A percentile compares a stretch with the other conserved stretches of the same genome.
Conservation (phyloP, 2,888 invertebrate genomes). For the Mantis religiosa region DNA sequence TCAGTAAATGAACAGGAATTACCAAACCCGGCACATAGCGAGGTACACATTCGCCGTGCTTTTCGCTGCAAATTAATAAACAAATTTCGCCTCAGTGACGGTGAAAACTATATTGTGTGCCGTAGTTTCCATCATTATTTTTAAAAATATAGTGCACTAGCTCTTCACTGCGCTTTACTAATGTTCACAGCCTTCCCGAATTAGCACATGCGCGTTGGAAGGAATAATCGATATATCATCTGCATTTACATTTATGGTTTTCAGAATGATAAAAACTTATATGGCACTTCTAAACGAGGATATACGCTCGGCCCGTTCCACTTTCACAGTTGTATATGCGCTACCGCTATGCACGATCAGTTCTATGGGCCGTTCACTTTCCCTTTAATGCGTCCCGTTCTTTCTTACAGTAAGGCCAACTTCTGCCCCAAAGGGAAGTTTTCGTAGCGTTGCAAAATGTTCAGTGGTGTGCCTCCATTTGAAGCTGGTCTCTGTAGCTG, state of each 20-base stretch:
- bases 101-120: too few relatives aligned
- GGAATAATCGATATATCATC: background rate
- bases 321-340: background rate
- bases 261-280: background rate
- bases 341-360: background rate
- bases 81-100: too few relatives aligned
- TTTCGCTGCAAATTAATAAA: too few relatives aligned
- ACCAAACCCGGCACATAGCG: too few relatives aligned
- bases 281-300: background rate
- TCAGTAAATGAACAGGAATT: too few relatives aligned
- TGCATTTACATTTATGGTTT: background rate
- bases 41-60: too few relatives aligned
- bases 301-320: background rate
- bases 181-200: background rate
- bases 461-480: too few relatives aligned
- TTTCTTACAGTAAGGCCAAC: background rate
- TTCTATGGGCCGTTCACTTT: background rate
- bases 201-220: background rate
- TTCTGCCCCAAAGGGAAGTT: background rate
- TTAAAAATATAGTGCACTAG: too few relatives aligned
- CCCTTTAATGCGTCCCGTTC: background rate
- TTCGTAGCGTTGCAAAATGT: too few relatives aligned
- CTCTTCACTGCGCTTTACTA: too few relatives aligned
- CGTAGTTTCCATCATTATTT: too few relatives aligned
- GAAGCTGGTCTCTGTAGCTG: too few relatives aligned